A percentile compares a stretch with the other conserved stretches of the same genome.
phyloP scores from a whole-genome alignment of 1,140 invertebrate species.

The Pseudomyrmex cubaensis region DNA sequence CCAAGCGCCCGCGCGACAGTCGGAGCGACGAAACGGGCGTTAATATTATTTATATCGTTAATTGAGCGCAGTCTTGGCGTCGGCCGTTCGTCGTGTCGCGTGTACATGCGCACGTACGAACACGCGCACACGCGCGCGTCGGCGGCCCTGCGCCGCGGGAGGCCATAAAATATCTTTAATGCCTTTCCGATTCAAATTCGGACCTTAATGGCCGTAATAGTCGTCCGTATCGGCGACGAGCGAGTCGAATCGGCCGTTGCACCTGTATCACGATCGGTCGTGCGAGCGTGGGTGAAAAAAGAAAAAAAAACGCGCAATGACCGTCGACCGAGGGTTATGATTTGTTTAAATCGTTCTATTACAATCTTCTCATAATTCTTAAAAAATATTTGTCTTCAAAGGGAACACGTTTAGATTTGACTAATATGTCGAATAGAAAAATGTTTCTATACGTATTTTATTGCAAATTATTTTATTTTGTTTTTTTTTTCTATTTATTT shows the following conservation, averaged over 20 bases:
- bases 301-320: too few relatives aligned
- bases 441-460: too few relatives aligned
- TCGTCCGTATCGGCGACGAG: constrained; percentile 57
- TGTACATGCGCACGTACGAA: constrained; percentile 1
- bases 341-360: background rate
- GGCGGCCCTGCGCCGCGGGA: constrained; percentile 69
- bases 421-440: too few relatives aligned
- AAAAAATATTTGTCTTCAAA: too few relatives aligned
- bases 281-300: constrained; percentile 49
- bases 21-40: constrained; percentile 72
- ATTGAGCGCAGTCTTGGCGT: constrained; percentile 72
- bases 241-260: constrained; percentile 68
- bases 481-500: too few relatives aligned
- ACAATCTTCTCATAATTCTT: background rate
- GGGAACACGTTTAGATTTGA: too few relatives aligned
- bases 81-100: background rate
- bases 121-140: constrained; percentile 47
- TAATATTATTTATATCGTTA: constrained; percentile 80
- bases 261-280: constrained; percentile 59
- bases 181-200: constrained; percentile 79
- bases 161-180: constrained; percentile 79
- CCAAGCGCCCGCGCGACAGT: background rate
- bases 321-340: too few relatives aligned
- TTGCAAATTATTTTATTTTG: too few relatives aligned
- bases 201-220: constrained; percentile 71